These are phyloP conservation scores for Uria lomvia DNA, from an alignment of 2,113 vertebrate genomes.

Conservation along the genomic window DNA sequence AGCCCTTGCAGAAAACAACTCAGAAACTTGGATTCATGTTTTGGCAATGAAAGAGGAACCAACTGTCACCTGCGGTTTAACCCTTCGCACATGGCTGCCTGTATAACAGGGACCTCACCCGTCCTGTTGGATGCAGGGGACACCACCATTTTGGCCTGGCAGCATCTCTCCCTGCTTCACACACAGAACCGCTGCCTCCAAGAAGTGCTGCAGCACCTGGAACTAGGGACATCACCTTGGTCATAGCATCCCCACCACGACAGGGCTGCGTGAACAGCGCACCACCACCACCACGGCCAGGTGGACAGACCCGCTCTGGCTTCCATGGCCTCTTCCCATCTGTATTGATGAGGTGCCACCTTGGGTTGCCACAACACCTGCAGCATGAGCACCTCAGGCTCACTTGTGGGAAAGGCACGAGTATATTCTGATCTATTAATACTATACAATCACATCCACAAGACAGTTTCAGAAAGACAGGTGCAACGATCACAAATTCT, in stretches of 20 bases:
- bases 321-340: not conserved
- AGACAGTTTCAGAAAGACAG: not conserved
- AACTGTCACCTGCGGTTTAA: not conserved
- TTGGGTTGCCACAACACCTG: not conserved
- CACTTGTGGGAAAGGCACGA: not conserved
- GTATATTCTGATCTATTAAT: too few relatives aligned
- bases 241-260: not conserved
- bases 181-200: too few relatives aligned
- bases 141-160: not conserved
- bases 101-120: too few relatives aligned
- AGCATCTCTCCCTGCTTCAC: not conserved
- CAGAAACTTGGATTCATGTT: not conserved
- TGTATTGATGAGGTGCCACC: not conserved
- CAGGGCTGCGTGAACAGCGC: too few relatives aligned
- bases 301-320: not conserved
- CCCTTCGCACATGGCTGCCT: not conserved
- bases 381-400: not conserved
- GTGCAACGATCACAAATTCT: not conserved
- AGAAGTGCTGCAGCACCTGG: not conserved
- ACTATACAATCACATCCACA: not conserved
- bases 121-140: fast-evolving
- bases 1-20: not conserved
- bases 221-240: fast-evolving
- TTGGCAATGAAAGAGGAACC: not conserved
- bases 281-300: not conserved